A percentile compares a stretch with the other conserved stretches of the same genome.
These are phyloP conservation scores for Holcopasites calliopsidis DNA, from an alignment of 1,140 invertebrate species.

Conservation along the genomic window DNA sequence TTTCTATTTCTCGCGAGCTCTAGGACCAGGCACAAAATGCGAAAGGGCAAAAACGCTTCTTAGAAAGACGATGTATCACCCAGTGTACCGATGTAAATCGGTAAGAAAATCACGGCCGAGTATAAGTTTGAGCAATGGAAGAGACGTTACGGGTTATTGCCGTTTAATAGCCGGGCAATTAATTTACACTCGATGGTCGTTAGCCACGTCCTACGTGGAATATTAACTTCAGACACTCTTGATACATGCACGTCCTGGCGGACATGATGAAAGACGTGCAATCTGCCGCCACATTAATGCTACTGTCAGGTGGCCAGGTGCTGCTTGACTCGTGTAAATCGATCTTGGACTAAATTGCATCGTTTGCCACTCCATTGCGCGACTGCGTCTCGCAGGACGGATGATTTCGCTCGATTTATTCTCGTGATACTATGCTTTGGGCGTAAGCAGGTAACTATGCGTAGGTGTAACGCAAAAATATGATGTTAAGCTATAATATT, in stretches of 20 bases:
- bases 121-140: neutral
- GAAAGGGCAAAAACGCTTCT: too few relatives aligned
- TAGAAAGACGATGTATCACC: too few relatives aligned
- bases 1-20: too few relatives aligned
- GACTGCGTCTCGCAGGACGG: constrained; percentile 53
- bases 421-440: constrained; percentile 47
- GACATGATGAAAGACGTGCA: constrained; percentile 63
- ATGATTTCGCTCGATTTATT: constrained; percentile 58
- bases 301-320: constrained; percentile 58
- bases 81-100: too few relatives aligned
- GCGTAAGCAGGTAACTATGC: neutral
- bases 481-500: too few relatives aligned
- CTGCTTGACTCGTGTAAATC: constrained; percentile 66
- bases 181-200: constrained; percentile 61
- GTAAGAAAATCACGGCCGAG: neutral
- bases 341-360: constrained; percentile 68
- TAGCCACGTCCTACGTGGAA: constrained; percentile 53
- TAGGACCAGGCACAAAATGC: too few relatives aligned
- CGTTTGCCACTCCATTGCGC: constrained; percentile 64
- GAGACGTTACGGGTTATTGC: constrained; percentile 49
- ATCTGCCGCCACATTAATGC: constrained; percentile 60
- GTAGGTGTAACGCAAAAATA: neutral
- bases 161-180: constrained; percentile 59
- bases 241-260: constrained; percentile 58
- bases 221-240: constrained; percentile 61